phyloP scores from a whole-genome alignment of 2,113 vertebrate species.

The Cyanoramphus novaezelandiae region DNA sequence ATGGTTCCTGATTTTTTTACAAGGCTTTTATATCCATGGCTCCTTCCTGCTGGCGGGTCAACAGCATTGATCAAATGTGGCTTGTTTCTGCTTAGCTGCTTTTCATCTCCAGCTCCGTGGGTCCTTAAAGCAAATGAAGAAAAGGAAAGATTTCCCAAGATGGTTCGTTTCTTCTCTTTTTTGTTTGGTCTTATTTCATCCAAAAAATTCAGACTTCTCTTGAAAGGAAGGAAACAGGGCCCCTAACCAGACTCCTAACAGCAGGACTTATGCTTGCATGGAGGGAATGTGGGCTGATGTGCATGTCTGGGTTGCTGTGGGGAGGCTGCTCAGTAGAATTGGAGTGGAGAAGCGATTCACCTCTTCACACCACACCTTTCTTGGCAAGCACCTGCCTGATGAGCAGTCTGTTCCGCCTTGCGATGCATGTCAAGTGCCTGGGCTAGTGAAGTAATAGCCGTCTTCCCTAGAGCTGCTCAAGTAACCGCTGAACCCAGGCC shows the following conservation, averaged over 20 bases:
- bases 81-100: slow-evolving; percentile 51
- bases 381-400: neutral
- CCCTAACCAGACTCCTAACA: neutral
- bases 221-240: neutral
- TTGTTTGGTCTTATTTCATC: slow-evolving; percentile 33
- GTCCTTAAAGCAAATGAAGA: slow-evolving; percentile 31
- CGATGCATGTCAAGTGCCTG: neutral
- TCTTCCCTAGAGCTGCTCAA: neutral
- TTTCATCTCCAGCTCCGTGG: slow-evolving; percentile 4
- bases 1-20: slow-evolving; percentile 25
- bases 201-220: neutral
- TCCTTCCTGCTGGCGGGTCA: slow-evolving; percentile 57
- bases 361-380: neutral
- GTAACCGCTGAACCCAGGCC: neutral
- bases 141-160: slow-evolving; percentile 30
- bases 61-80: slow-evolving; percentile 52
- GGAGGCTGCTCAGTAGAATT: neutral
- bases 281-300: neutral
- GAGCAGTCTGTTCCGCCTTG: neutral
- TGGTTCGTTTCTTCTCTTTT: neutral
- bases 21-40: slow-evolving; percentile 25
- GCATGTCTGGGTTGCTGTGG: neutral
- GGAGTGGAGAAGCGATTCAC: neutral
- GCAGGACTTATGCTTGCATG: neutral
- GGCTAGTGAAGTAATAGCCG: neutral